A percentile compares a stretch with the other conserved stretches of the same genome.
Conservation (phyloP, 2,797 vertebrate species). For the Monodelphis domestica region DNA sequence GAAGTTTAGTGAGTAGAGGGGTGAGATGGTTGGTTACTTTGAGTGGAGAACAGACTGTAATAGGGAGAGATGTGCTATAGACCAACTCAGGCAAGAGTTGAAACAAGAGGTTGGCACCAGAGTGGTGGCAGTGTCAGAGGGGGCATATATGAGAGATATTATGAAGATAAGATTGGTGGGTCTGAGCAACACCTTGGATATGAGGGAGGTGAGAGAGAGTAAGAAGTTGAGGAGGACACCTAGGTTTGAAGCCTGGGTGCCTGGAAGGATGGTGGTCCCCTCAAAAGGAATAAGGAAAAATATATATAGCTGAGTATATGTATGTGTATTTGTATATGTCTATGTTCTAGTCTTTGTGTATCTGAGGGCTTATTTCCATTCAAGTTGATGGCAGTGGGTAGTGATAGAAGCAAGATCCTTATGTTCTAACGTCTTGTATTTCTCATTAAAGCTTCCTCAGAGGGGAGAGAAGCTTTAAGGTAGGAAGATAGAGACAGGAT, state of each 20-base stretch:
- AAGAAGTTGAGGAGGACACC: neutral
- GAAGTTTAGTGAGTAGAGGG: neutral
- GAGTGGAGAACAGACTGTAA: neutral
- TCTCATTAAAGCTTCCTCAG: too few relatives aligned
- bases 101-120: neutral
- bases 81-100: neutral
- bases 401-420: too few relatives aligned
- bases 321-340: neutral
- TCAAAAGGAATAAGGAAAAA: neutral
- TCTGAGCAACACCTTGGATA: neutral
- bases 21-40: neutral
- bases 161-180: neutral
- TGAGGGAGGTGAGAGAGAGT: neutral
- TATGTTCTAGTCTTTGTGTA: neutral
- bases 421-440: too few relatives aligned
- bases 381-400: too few relatives aligned
- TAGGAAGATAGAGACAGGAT: too few relatives aligned
- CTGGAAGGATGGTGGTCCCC: neutral
- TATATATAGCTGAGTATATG: neutral
- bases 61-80: neutral
- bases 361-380: neutral
- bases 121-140: neutral
- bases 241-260: neutral
- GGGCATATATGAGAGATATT: neutral
- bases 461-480: too few relatives aligned